A percentile compares a stretch with the other conserved stretches of the same genome.
These are phyloP conservation scores for Drosophila sp. DNA, from an alignment of 1,140 invertebrate genomes.

Conservation along the genomic window DNA sequence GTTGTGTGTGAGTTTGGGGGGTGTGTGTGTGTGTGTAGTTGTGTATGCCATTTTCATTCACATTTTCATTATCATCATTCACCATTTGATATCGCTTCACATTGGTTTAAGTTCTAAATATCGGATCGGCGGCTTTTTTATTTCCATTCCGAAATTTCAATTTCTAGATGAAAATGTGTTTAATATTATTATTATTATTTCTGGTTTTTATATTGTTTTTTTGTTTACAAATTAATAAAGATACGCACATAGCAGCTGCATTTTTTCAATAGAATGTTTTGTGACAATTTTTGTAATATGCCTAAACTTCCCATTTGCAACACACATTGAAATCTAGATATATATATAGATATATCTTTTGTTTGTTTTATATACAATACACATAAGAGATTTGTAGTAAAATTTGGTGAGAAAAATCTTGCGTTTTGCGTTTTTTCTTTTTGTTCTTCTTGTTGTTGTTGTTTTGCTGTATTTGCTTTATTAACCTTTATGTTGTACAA, in stretches of 20 bases:
- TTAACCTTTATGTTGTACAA: slow-evolving; percentile 73
- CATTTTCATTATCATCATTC: slow-evolving; percentile 7
- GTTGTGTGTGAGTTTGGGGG: slow-evolving; percentile 13
- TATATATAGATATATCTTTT: slow-evolving; percentile 35
- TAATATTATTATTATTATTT: slow-evolving; percentile 48
- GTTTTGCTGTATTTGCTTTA: slow-evolving; percentile 53
- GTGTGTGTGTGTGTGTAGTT: neutral
- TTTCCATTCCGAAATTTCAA: slow-evolving; percentile 42
- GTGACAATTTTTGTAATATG: neutral
- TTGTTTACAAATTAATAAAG: slow-evolving; percentile 60
- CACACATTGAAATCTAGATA: slow-evolving; percentile 14
- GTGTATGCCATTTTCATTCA: neutral
- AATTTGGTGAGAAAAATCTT: slow-evolving; percentile 79
- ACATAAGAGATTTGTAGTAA: slow-evolving; percentile 80
- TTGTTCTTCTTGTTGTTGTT: slow-evolving; percentile 15
- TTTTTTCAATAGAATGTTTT: slow-evolving; percentile 16
- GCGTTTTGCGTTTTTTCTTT: slow-evolving; percentile 57
- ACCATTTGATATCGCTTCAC: slow-evolving; percentile 28
- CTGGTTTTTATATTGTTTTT: slow-evolving; percentile 38
- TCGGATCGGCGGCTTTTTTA: slow-evolving; percentile 22
- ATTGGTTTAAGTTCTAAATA: slow-evolving; percentile 47
- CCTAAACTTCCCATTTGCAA: neutral
- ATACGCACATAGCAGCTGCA: slow-evolving; percentile 42
- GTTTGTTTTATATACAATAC: slow-evolving; percentile 72
- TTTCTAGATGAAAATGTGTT: slow-evolving; percentile 70